These are phyloP conservation scores for Drosophila setifemur DNA, from an alignment of 1,140 invertebrate genomes.

Conservation along the genomic window DNA sequence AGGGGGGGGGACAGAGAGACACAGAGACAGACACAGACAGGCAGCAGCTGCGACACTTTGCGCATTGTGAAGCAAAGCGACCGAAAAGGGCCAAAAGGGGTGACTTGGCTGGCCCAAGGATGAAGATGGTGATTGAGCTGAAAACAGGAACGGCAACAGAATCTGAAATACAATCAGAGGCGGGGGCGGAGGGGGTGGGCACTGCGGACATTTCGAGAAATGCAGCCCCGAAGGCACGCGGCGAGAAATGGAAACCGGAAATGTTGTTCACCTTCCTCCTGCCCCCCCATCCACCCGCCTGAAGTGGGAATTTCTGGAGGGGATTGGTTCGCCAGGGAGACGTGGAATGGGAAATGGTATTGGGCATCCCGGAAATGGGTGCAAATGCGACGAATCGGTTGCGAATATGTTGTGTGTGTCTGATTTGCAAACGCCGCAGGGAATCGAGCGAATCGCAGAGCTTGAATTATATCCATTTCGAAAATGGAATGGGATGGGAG, in stretches of 20 bases:
- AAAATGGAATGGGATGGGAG: neutral
- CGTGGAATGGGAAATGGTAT: neutral
- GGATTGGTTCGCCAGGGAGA: neutral
- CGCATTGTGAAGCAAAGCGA: constrained; percentile 38
- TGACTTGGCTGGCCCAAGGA: constrained; percentile 1
- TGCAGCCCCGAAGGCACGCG: constrained; percentile 54
- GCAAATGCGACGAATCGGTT: constrained; percentile 66
- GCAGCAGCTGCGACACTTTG: constrained; percentile 56
- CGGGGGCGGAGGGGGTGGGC: constrained; percentile 2
- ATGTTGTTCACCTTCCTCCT: constrained; percentile 59
- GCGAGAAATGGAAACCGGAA: constrained; percentile 77
- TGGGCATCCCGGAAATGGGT: constrained; percentile 54
- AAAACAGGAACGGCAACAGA: neutral
- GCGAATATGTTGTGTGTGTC: constrained; percentile 2
- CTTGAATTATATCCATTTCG: neutral
- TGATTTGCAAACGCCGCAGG: constrained; percentile 50
- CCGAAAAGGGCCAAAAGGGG: constrained; percentile 17
- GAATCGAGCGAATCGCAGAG: constrained; percentile 15
- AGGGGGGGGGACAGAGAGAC: too few species aligned
- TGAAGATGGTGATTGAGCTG: constrained; percentile 22
- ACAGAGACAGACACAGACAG: too few species aligned
- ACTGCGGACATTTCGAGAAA: constrained; percentile 63
- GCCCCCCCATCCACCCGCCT: neutral
- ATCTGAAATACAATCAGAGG: neutral
- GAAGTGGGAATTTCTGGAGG: neutral